Evolutionary conservation across 2,113 vertebrate genomes (phyloP), one percentile per base, ranked within the genome.

Genomic region (Nerophis lumbriciformis): DNA sequence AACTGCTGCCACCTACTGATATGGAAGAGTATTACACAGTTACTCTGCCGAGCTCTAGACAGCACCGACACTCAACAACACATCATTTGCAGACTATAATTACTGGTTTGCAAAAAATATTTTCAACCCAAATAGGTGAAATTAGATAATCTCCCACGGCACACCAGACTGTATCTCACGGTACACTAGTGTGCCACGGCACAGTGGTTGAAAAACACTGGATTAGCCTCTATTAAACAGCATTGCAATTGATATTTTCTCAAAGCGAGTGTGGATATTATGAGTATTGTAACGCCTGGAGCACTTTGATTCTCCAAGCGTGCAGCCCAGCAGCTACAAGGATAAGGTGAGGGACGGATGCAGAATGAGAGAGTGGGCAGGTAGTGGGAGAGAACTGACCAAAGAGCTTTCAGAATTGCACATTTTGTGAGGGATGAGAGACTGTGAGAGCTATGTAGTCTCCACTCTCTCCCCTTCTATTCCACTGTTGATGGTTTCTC

Each of bases 401-500:
- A 53, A 36, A 55, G 53, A 8, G 35, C 21, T 50, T 49, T 39
- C 5, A 11, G 6, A 45, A 58, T 44, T 19, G 16, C 21, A 16
- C 37, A 8, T n/a, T 16, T 2, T 21, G 39, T 45, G 56, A 58
- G 16, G 39, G 19, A 58, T 45, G 42, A 44, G 11, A 13, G 3
- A 45, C 6, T 5, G 38, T 50, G 19, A 59, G 11, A 19, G 10
- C 37, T 54, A 10, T 39, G 14, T 14, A 6, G 11, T 5, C 15
- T 53, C 14, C 15, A 21, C 49, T 16, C 4, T 36, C 8, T 55
- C 13, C 60, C 21, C 50, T 7, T 63, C 37, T 19, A 6, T 59
- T 49, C 39, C 15, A 54, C 12, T 6, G 51, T 21, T 55, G 35
- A 12, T 65, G 28, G 10, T 65, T 56, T 42, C 53, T 65, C 51